Conservation (phyloP, 2,113 vertebrate genomes). For the Antennarius striatus region DNA sequence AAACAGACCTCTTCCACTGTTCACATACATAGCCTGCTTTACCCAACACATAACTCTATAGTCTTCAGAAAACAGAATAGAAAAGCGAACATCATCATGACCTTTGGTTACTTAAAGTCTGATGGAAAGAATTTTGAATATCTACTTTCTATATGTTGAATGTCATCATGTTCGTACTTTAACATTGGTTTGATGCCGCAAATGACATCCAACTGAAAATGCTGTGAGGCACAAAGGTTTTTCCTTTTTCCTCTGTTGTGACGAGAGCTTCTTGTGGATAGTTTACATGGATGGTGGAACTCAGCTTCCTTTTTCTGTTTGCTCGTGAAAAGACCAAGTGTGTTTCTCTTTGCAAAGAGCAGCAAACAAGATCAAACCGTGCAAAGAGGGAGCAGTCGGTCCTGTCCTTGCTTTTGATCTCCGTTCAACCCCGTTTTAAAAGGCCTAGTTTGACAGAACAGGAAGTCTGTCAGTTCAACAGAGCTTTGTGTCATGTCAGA, state of each 20-base stretch:
- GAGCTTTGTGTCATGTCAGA: slow-evolving; percentile 59
- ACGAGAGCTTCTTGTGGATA: neutral
- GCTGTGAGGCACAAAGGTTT: no score
- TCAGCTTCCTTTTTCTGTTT: slow-evolving; percentile 5
- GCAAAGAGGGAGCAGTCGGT: slow-evolving; percentile 49
- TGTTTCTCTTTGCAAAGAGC: slow-evolving; percentile 26
- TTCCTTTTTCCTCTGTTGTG: no score
- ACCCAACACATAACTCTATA: no score
- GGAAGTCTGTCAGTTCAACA: slow-evolving; percentile 59
- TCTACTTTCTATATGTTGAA: neutral
- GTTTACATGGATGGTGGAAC: slow-evolving; percentile 14
- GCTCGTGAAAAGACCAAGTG: slow-evolving; percentile 8
- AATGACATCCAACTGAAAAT: no score
- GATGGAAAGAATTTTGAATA: no score
- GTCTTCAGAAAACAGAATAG: no score
- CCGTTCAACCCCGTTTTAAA: slow-evolving; percentile 43
- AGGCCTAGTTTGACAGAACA: slow-evolving; percentile 45
- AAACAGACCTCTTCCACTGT: slow-evolving; percentile 18
- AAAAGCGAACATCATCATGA: no score
- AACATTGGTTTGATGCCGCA: no score
- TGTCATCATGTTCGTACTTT: no score
- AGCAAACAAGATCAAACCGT: slow-evolving; percentile 43
- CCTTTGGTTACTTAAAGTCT: no score
- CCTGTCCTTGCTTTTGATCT: slow-evolving; percentile 61
- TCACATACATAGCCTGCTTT: no score